Base-by-base conservation (phyloP, 2,888 invertebrate species). In the Drosophila pseudotalamancana region DNA sequence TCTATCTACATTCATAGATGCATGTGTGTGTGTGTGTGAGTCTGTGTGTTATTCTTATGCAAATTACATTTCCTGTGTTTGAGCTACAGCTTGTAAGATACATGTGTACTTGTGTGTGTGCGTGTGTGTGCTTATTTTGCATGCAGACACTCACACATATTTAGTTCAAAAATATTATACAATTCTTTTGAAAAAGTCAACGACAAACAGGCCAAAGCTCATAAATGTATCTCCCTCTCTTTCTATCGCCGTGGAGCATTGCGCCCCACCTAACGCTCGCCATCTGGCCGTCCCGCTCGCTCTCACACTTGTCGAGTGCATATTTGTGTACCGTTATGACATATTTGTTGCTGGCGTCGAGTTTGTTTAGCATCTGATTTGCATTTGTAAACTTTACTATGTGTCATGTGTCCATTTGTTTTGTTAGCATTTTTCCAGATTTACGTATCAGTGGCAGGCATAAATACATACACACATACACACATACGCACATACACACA, bases 21-120 rank as follows among this genome's bases (percentile, higher is more conserved):
- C 57, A 6, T 43, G 40, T 54, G 32, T 56, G 50, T 65, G 29
- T 48, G 53, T 48, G 39, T 43, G 55, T 61, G 45, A 62, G 60
- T 49, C 29, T 72, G 54, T 79, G 59, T 72, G 71, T 86, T 83
- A 86, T 83, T 86, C 86, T 83, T 83, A 83, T 83, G 83, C 86
- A 83, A 83, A 86, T 83, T 83, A 86, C 84, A 83, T 82, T 83
- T 83, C 86, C 84, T 83, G 76, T 82, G 82, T 83, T 82, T 83
- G 83, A 86, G 82, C 86, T 82, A 85, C 83, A 82, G 86, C 82
- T 76, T 86, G 86, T 83, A 86, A n/a, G 80, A 59, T 80, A 80
- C 82, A 85, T 77, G 66, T 82, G 77, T 82, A 75, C 64, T 63
- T 49, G 37, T 57, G 39, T 40, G 46, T 35, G 34, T 31, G 31